Percentiles rank a stretch among this genome's conserved stretches.
These are phyloP conservation scores for Ephestia elutella DNA, from an alignment of 1,140 invertebrate genomes.

Conservation along the genomic window DNA sequence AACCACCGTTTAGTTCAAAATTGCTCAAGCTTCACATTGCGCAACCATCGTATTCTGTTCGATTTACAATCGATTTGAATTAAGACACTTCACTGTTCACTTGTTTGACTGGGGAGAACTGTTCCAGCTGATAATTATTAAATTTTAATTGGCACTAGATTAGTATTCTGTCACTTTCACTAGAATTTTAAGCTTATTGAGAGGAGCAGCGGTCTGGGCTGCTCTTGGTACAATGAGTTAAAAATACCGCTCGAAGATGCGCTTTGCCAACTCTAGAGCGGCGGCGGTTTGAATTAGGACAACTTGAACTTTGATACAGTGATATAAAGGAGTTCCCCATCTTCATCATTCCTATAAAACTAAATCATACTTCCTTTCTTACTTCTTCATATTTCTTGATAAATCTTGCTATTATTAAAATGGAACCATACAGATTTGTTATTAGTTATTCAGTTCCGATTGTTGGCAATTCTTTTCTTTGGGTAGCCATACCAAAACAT, in stretches of 20 bases:
- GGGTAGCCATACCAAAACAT: too few species aligned
- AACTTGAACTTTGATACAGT: constrained; percentile 61
- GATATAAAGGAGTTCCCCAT: constrained; percentile 41
- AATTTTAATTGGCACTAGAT: constrained; percentile 14
- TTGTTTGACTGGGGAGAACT: constrained; percentile 13
- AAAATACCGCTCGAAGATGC: constrained; percentile 71
- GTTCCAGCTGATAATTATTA: constrained; percentile 7
- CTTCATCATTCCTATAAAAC: constrained; percentile 23
- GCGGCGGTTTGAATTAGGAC: constrained; percentile 45
- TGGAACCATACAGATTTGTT: too few species aligned
- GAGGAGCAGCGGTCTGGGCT: constrained; percentile 58
- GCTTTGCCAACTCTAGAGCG: constrained; percentile 61
- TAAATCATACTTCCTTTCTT: too few species aligned
- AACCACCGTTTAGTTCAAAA: constrained; percentile 32
- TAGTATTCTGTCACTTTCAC: constrained; percentile 57
- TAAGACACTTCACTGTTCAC: constrained; percentile 19
- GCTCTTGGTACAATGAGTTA: constrained; percentile 71
- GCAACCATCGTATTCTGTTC: constrained; percentile 27
- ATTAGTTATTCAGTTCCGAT: too few species aligned
- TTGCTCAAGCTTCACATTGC: constrained; percentile 34
- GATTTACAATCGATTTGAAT: neutral
- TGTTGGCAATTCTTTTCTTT: too few species aligned
- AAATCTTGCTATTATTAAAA: too few species aligned
- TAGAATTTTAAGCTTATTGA: constrained; percentile 42
- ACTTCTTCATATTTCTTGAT: too few species aligned